A percentile compares a stretch with the other conserved stretches of the same genome.
phyloP scores from a whole-genome alignment of 2,888 invertebrate species.

The Dynastes tityus region DNA sequence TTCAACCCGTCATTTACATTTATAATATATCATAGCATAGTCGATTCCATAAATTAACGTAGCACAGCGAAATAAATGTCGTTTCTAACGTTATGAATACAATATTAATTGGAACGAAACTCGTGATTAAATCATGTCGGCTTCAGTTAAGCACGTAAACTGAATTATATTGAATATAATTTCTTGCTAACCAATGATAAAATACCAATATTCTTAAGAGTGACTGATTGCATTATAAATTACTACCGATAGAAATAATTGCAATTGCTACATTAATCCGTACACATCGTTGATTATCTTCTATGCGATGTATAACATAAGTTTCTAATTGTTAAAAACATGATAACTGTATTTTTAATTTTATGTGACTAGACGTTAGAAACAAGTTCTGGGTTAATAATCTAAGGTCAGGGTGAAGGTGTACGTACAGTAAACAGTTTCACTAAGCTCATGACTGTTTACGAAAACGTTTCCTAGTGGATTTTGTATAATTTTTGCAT shows the following conservation, averaged over 20 bases:
- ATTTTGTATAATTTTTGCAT: too few species aligned
- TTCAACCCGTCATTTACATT: background rate
- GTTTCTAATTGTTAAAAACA: background rate
- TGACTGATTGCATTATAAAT: background rate
- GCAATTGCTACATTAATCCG: background rate
- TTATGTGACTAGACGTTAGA: background rate
- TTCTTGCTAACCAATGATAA: background rate
- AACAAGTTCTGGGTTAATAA: too few species aligned
- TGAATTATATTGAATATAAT: slow-evolving; percentile 30
- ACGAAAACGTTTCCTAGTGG: too few species aligned
- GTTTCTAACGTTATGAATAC: slow-evolving; percentile 9
- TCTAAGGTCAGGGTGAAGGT: too few species aligned
- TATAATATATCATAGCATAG: background rate
- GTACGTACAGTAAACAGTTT: too few species aligned
- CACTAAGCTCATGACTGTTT: too few species aligned
- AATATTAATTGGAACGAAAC: slow-evolving; percentile 29
- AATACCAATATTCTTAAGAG: too few species aligned
- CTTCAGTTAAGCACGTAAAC: slow-evolving; percentile 15
- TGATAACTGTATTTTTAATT: background rate
- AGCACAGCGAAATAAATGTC: slow-evolving; percentile 22
- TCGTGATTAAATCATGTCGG: slow-evolving; percentile 22
- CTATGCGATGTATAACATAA: background rate
- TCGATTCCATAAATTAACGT: slow-evolving; percentile 35
- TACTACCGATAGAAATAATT: background rate
- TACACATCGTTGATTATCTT: background rate